phyloP scores from a whole-genome alignment of 1,140 invertebrate genomes.

The Zaprionus kolodkinae region DNA sequence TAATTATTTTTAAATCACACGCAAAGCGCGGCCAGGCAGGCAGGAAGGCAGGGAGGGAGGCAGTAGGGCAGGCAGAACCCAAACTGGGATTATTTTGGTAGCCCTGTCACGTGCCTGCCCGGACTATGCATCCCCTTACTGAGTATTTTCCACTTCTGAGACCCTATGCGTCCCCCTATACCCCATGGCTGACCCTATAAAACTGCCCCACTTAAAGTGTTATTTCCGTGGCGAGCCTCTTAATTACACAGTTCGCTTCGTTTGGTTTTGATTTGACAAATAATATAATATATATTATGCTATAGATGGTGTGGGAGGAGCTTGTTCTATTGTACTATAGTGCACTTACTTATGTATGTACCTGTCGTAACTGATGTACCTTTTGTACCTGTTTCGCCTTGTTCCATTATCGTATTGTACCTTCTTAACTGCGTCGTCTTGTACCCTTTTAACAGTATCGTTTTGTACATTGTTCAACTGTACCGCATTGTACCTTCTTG shows the following conservation, averaged over 20 bases:
- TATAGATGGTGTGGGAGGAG: neutral
- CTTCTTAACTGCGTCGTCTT: no score
- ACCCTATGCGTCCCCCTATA: no score
- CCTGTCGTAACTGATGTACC: no score
- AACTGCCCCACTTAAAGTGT: slow-evolving; percentile 80
- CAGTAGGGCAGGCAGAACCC: neutral
- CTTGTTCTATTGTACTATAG: no score
- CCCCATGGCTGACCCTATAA: slow-evolving; percentile 2
- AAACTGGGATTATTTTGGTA: slow-evolving; percentile 54
- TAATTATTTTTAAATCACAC: slow-evolving; percentile 83
- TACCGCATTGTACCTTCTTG: no score
- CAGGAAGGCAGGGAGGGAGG: neutral
- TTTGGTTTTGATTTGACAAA: slow-evolving; percentile 39
- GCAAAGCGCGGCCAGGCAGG: slow-evolving; percentile 44
- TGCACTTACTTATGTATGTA: no score
- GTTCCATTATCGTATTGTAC: no score
- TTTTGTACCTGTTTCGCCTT: no score
- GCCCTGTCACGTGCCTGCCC: slow-evolving; percentile 73
- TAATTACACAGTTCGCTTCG: slow-evolving; percentile 66
- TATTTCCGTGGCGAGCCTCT: slow-evolving; percentile 73
- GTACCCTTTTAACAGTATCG: no score
- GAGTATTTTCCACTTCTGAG: no score
- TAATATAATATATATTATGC: slow-evolving; percentile 48
- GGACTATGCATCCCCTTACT: slow-evolving; percentile 36
- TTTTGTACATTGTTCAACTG: no score